Evolutionary conservation across 2,113 vertebrate genomes (phyloP).

Genomic region (Pungitius pungitius): DNA sequence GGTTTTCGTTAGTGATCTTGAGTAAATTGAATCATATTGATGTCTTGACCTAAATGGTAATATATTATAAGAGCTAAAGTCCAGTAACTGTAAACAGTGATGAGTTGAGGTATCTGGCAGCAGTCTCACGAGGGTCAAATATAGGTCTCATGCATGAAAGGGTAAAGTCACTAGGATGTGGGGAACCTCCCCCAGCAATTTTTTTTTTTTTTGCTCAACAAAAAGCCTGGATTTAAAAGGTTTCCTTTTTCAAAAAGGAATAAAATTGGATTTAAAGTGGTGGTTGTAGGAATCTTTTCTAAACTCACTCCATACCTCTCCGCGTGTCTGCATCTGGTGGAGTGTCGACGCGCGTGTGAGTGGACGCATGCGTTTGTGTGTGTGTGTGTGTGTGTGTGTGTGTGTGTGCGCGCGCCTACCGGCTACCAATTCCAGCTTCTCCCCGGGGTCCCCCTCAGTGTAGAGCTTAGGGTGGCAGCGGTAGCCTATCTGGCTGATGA

Average conservation of each 20-base stretch:
- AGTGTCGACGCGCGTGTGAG: neutral
- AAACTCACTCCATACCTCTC: neutral
- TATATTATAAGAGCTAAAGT: neutral
- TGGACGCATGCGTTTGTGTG: conserved; percentile 10
- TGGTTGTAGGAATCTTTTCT: neutral
- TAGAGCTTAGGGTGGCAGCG: conserved; percentile 99
- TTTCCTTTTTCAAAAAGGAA: neutral
- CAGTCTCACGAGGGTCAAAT: neutral
- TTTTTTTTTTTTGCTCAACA: neutral
- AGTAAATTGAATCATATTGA: neutral
- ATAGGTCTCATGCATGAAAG: neutral
- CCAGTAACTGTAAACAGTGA: neutral
- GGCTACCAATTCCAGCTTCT: conserved; percentile 97
- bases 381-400: too few species aligned
- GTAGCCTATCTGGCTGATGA: conserved; percentile 98
- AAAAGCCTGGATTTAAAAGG: neutral
- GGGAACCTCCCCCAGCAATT: neutral
- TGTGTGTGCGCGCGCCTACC: conserved; percentile 75
- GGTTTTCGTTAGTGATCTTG: neutral
- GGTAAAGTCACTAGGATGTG: conserved; percentile 1
- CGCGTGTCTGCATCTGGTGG: conserved; percentile 1
- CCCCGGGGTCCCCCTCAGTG: conserved; percentile 96
- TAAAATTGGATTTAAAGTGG: neutral
- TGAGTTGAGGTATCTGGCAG: neutral
- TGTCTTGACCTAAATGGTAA: neutral